Conservation (phyloP, 2,888 invertebrate species). For the Megastigmus dorsalis region DNA sequence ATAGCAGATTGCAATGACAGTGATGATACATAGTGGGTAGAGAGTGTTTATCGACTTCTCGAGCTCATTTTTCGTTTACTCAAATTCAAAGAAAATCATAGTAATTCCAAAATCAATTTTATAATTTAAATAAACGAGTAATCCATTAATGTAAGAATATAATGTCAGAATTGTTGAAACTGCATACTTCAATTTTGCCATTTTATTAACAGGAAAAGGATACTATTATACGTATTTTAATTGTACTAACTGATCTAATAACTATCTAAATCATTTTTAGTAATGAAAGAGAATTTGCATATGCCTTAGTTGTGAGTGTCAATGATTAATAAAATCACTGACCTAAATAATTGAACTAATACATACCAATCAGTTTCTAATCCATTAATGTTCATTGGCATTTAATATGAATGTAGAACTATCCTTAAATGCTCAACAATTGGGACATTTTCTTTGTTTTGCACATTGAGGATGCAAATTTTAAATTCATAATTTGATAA, state of each 20-base stretch:
- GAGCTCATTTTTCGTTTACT: constrained; percentile 1
- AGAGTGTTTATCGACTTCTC: no score
- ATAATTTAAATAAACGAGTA: neutral
- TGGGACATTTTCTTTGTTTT: constrained; percentile 1
- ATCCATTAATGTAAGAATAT: no score
- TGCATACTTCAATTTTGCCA: neutral
- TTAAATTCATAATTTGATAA: neutral
- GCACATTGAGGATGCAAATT: constrained; percentile 18
- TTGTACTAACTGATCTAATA: constrained; percentile 15
- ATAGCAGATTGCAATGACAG: neutral
- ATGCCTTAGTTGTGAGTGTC: neutral
- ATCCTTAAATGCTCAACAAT: constrained; percentile 2
- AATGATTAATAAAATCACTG: constrained; percentile 9
- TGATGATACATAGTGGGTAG: constrained; percentile 26
- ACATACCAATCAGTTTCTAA: constrained; percentile 15
- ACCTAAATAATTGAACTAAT: constrained; percentile 24
- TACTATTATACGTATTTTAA: no score
- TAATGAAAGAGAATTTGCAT: no score
- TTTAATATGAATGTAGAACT: constrained; percentile 12
- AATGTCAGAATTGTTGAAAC: no score
- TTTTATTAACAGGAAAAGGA: neutral
- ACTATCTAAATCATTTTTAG: no score
- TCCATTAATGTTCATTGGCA: constrained; percentile 21
- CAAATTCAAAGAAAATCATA: neutral
- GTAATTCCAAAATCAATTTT: no score